Base-by-base conservation (phyloP, 2,113 vertebrate genomes). In the Motacilla alba region DNA sequence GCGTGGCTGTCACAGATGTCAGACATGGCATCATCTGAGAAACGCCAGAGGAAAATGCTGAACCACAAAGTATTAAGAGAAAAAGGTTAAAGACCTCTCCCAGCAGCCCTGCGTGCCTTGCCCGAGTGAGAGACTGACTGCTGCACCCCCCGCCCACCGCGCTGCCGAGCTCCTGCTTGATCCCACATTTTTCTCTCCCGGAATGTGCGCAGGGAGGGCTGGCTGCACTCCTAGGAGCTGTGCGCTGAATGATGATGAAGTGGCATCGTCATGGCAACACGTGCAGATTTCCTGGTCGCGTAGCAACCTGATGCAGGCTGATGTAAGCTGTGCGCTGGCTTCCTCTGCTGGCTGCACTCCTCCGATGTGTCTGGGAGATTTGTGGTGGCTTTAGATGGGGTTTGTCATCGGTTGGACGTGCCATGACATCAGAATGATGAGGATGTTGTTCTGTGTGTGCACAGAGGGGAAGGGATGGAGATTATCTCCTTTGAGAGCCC, bases 231-330 rank as follows among this genome's bases (percentile, higher is more conserved):
- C 21, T 50, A 53, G 22, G 55, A 56, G 46, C 89, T 68, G 95
- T 96, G 95, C 83, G 8, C 95, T 47, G 97, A 97, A 98, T 98
- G 97, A 96, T 80, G 97, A 98, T 98, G 98, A 98, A 97, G 97
- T 96, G 96, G 96, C 92, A 98, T 99, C 94, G 89, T 98, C 98
- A 98, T 99, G 98, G 99, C 98, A 98, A 99, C 99, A 91, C 78
- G 91, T 97, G 97, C 98, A 98, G 98, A 98, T 98, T 97, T 96
- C 95, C 91, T 79, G 94, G 98, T 99, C 94, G 97, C 98, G 44
- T 97, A 96, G 99, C 95, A 98, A 98, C 98, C 24, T 30, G 87
- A 96, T 97, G 98, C 96, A 74, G 97, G 96, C 96, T 98, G 98
- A 98, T 98, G 98, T 98, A 96, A 98, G 97, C 97, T n/a, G 67